A percentile compares a stretch with the other conserved stretches of the same genome.
Evolutionary conservation across 2,797 vertebrate species (phyloP).

Genomic region (Loris lydekkerianus): DNA sequence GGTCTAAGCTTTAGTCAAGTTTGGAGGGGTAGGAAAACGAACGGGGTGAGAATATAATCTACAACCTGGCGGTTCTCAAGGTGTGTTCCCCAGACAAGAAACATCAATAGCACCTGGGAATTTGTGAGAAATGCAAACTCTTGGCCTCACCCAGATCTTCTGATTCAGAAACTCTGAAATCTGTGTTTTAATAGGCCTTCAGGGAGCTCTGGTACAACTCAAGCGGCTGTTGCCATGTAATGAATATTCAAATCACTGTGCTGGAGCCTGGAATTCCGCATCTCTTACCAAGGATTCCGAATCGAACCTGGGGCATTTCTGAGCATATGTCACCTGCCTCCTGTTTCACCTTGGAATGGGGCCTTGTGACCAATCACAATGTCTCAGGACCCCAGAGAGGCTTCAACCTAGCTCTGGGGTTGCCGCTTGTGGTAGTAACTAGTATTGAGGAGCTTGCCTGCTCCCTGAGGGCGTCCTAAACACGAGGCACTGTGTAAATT

Average conservation of each 20-base stretch:
- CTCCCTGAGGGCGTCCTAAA: background rate
- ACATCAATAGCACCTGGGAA: background rate
- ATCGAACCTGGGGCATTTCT: background rate
- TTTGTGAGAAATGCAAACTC: background rate
- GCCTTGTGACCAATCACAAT: background rate
- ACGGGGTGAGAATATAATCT: rapidly evolving
- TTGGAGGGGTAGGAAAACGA: background rate
- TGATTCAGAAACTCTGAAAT: background rate
- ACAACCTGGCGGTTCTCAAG: background rate
- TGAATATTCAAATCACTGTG: no score
- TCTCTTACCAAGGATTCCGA: no score
- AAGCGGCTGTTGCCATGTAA: background rate
- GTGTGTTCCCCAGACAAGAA: background rate
- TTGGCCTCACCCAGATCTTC: background rate
- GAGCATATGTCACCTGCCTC: background rate
- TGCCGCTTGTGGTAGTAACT: no score
- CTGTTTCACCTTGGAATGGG: background rate
- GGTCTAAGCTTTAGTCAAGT: background rate
- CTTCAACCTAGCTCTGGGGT: rapidly evolving
- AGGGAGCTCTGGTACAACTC: rapidly evolving
- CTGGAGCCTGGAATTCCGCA: background rate
- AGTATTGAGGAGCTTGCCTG: background rate
- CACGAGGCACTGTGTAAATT: background rate
- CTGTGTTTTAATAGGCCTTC: no score
- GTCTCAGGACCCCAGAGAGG: background rate